A percentile compares a stretch with the other conserved stretches of the same genome.
Evolutionary conservation across 2,797 vertebrate genomes (phyloP).

Genomic region (Enteromius thamalakanensis): DNA sequence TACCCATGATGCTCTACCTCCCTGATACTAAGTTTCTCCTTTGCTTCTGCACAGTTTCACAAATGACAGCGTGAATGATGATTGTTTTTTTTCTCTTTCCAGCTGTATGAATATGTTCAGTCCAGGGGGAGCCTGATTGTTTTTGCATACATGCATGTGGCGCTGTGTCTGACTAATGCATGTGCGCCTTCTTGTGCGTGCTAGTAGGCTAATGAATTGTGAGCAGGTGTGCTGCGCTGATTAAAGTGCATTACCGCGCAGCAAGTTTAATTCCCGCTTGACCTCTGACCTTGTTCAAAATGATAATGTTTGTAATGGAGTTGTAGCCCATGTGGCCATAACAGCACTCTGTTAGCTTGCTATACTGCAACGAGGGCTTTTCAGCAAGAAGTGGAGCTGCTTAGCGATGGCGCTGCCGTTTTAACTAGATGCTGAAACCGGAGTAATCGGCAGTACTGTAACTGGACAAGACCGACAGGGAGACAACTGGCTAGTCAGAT

Average conservation of each 20-base stretch:
- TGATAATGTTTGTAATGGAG: constrained; percentile 86
- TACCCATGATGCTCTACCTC: constrained; percentile 34
- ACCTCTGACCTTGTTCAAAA: constrained; percentile 83
- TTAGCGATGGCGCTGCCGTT: constrained; percentile 18
- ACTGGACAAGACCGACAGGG: constrained; percentile 18
- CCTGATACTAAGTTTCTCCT: constrained; percentile 36
- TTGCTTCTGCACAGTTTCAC: neutral
- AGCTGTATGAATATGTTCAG: constrained; percentile 8
- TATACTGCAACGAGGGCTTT: neutral
- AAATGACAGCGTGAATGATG: constrained; percentile 11
- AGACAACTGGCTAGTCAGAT: constrained; percentile 48
- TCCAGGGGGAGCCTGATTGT: constrained; percentile 25
- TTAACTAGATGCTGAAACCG: constrained; percentile 30
- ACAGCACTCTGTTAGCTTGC: neutral
- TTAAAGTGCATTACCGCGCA: constrained; percentile 83
- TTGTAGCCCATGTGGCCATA: constrained; percentile 64
- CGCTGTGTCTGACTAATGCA: constrained; percentile 50
- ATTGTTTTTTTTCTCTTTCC: constrained; percentile 18
- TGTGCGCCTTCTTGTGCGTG: constrained; percentile 55
- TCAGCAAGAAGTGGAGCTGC: neutral
- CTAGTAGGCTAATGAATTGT: constrained; percentile 68
- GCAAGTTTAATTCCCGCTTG: constrained; percentile 84
- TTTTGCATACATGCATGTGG: constrained; percentile 41
- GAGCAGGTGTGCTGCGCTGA: constrained; percentile 83
- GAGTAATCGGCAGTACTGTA: constrained; percentile 37